phyloP scores from a whole-genome alignment of 1,140 invertebrate genomes.

The Lepidotrigona ventralis region DNA sequence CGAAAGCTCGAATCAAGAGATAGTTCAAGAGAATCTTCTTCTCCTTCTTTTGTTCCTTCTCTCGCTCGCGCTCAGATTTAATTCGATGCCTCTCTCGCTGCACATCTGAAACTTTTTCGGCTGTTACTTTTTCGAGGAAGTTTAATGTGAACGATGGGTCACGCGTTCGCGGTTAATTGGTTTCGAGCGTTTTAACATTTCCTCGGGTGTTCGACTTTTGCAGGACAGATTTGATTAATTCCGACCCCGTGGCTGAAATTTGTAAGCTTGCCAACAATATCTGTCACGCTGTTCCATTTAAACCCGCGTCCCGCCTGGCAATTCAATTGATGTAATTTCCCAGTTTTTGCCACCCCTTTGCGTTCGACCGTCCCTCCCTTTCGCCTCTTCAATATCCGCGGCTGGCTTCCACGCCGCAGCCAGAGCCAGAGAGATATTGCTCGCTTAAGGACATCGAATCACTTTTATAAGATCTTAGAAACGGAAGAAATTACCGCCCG shows the following conservation, averaged over 20 bases:
- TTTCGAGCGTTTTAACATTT: conserved; percentile 21
- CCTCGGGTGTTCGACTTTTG: conserved; percentile 10
- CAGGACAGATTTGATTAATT: conserved; percentile 26
- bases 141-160: conserved; percentile 6
- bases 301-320: background rate
- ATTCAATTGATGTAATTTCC: conserved; percentile 24
- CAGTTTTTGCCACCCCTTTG: background rate
- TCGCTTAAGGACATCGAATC: background rate
- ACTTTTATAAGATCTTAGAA: background rate
- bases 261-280: conserved; percentile 25
- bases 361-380: conserved; percentile 5
- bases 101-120: background rate
- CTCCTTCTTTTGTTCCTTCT: background rate
- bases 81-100: background rate
- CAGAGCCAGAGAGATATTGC: background rate
- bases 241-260: conserved; percentile 13
- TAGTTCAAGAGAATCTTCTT: background rate
- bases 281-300: conserved; percentile 15
- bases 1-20: background rate
- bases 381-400: conserved; percentile 2
- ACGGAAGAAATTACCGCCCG: background rate
- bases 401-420: background rate
- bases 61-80: background rate
- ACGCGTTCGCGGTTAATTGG: conserved; percentile 13
- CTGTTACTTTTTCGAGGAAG: background rate